Evolutionary conservation across 2,888 invertebrate species (phyloP), one percentile per base, ranked within the genome.

Genomic region (Zootermopsis nevadensis): DNA sequence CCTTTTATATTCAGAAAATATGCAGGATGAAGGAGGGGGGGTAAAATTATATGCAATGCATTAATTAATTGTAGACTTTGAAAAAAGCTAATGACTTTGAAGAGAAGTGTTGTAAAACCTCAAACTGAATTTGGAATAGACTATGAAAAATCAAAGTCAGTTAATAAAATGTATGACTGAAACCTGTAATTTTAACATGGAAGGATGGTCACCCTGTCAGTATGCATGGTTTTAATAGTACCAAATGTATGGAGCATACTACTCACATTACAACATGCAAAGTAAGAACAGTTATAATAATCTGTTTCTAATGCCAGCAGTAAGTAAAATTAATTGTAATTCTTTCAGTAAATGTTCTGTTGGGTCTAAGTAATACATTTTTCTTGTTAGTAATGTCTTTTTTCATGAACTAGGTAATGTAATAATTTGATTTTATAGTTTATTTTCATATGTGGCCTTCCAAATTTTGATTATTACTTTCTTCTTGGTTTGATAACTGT

Each of bases 311-410:
- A 31, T 48, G 30, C 69, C 80, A 80, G 38, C 67, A 66, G 38
- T 80, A 80, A 38, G 35, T 67, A 2, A 72, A 82, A 72, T 74
- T 10, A 82, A 80, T 69, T 55, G 27, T 80, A 69, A 10, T n/a
- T n/a, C 35, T 4, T 6, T n/a, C 38, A 74, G 10, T 33, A 74
- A 74, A n/a, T 74, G 2, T 74, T 74, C 38, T 74, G 74, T 38
- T 74, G 22, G 1, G 22, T 35, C 66, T 79, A 79, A 33, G 31
- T 60, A 79, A n/a, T 30, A 2, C 38, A n/a, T 66, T 79, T 79
- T 33, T 66, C n/a, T 27, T 66, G 66, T 35, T 35, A 66, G 24
- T 60, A 60, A 66, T 79, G 30, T 48, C 19, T 48, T 60, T 76
- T 24, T 55, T 77, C 24, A 77, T 33, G 24, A 77, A 24, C 27